A percentile compares a stretch with the other conserved stretches of the same genome.
phyloP scores from a whole-genome alignment of 1,140 invertebrate species.

The Brachionus plicatilis region DNA sequence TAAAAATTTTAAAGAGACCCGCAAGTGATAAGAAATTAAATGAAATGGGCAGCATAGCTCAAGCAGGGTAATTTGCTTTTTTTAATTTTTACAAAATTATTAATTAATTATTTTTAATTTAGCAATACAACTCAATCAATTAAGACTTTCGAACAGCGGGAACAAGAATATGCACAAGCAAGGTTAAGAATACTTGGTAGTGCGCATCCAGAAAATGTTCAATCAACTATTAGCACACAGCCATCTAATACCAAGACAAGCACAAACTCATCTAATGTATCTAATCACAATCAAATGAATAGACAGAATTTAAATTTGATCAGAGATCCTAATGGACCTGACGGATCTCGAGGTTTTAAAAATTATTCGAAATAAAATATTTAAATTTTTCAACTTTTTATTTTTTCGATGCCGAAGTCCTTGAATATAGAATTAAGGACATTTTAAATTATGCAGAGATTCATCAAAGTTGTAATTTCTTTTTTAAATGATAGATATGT shows the following conservation, averaged over 20 bases:
- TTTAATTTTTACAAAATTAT: not conserved
- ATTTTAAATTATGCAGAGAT: too few species aligned
- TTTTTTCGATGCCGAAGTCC: not conserved
- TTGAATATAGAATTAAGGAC: too few species aligned
- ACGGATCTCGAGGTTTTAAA: slow-evolving; percentile 3
- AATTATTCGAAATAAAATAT: not conserved
- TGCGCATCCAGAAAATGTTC: slow-evolving; percentile 15
- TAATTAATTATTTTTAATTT: not conserved
- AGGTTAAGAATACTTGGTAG: slow-evolving; percentile 28
- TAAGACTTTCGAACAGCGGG: slow-evolving; percentile 33
- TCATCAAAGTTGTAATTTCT: too few species aligned
- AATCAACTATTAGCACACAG: not conserved
- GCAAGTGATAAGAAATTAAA: slow-evolving; percentile 7
- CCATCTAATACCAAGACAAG: not conserved
- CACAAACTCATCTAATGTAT: not conserved
- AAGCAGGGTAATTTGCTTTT: not conserved
- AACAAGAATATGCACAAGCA: slow-evolving; percentile 39
- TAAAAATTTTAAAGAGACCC: slow-evolving; percentile 36
- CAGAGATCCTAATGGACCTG: not conserved
- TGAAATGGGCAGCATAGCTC: not conserved
- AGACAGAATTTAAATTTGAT: slow-evolving; percentile 14
- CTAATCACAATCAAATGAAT: not conserved
- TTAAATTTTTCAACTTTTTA: not conserved
- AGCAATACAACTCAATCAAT: not conserved
- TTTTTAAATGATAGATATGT: too few species aligned